These are phyloP conservation scores for Entosphenus tridentatus DNA, from an alignment of 2,113 vertebrate species.

Conservation along the genomic window DNA sequence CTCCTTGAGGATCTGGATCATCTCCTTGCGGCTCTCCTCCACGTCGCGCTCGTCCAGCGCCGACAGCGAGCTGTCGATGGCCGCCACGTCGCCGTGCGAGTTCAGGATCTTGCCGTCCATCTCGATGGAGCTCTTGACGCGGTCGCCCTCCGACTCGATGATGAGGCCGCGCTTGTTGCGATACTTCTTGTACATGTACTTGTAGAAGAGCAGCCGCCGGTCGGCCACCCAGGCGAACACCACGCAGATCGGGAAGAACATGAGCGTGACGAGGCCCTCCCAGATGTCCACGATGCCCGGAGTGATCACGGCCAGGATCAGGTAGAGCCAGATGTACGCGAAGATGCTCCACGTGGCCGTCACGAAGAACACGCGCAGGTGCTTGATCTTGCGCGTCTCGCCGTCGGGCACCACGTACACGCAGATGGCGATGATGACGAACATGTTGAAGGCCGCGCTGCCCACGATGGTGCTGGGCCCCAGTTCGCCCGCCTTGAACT, in stretches of 20 bases:
- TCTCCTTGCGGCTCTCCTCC: conserved; percentile 33
- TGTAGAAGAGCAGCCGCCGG: conserved; percentile 41
- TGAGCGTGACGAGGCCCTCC: conserved; percentile 44
- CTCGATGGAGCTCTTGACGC: conserved; percentile 37
- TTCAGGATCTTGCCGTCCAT: conserved; percentile 34
- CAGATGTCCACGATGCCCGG: conserved; percentile 38
- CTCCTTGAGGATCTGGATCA: conserved; percentile 41
- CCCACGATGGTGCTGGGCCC: conserved; percentile 51
- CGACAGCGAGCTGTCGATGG: conserved; percentile 8
- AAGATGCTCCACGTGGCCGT: conserved; percentile 46
- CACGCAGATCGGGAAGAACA: conserved; percentile 46
- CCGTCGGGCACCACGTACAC: conserved; percentile 42
- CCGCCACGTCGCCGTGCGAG: conserved; percentile 20
- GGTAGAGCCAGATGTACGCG: conserved; percentile 49
- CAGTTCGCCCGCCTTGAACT: conserved; percentile 35
- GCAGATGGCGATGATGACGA: conserved; percentile 45
- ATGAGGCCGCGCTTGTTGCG: conserved; percentile 39
- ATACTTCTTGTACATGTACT: conserved; percentile 40
- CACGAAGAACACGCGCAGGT: conserved; percentile 44
- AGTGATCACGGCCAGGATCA: conserved; percentile 38
- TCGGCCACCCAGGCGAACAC: conserved; percentile 48
- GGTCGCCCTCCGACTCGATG: conserved; percentile 38
- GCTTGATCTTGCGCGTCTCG: conserved; percentile 36
- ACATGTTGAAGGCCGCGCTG: conserved; percentile 56
- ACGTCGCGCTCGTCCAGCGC: conserved; percentile 25